Conservation (phyloP, 1,140 invertebrate species). For the Brachionus paranguensis region DNA sequence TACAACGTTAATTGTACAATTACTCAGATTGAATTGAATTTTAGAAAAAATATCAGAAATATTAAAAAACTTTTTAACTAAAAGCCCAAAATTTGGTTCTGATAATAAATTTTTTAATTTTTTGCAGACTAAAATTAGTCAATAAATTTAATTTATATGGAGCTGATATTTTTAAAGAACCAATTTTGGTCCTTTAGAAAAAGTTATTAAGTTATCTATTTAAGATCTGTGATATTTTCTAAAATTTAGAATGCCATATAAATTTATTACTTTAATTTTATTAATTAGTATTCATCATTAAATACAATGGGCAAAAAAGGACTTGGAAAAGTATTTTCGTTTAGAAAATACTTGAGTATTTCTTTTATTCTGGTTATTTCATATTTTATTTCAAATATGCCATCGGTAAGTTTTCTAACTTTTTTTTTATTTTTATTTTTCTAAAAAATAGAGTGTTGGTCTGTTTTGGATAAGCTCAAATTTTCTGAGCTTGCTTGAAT, state of each 20-base stretch:
- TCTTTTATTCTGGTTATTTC: not conserved
- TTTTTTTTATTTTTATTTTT: not conserved
- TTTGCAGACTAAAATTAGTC: no score
- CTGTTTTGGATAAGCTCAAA: constrained; percentile 7
- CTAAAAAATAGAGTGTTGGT: not conserved
- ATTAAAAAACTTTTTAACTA: no score
- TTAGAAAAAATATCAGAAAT: no score
- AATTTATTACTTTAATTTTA: no score
- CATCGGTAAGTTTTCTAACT: not conserved
- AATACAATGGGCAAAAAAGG: not conserved
- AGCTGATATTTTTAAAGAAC: no score
- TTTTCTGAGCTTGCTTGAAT: not conserved
- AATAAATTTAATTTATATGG: no score
- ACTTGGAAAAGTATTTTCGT: not conserved
- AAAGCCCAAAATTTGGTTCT: no score
- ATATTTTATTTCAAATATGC: constrained; percentile 30
- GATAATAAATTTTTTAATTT: no score
- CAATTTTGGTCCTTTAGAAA: no score
- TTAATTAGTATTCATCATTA: not conserved
- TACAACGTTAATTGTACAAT: not conserved
- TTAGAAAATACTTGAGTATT: constrained; percentile 14
- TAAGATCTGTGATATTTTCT: no score
- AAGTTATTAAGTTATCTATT: no score
- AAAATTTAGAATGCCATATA: no score
- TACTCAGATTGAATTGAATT: not conserved